Conservation (phyloP, 2,888 invertebrate genomes). For the Cosmopolites sordidus region DNA sequence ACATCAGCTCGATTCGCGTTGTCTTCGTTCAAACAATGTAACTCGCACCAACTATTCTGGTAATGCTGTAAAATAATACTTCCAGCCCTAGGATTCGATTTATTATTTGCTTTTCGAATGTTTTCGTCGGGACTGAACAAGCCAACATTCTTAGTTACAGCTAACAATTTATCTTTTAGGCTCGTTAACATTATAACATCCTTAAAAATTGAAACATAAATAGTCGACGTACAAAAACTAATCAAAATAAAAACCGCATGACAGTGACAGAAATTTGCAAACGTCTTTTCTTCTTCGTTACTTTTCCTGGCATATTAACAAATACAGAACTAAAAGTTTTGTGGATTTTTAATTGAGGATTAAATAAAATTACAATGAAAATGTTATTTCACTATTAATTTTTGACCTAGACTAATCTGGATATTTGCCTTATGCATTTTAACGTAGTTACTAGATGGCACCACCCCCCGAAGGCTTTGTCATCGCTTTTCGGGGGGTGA, state of each 20-base stretch:
- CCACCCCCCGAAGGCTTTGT: neutral
- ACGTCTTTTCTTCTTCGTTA: too few species aligned
- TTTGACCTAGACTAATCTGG: too few species aligned
- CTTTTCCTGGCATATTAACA: too few species aligned
- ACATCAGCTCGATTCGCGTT: conserved; percentile 62
- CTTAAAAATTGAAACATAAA: too few species aligned
- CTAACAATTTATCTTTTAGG: conserved; percentile 35
- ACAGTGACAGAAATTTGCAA: too few species aligned
- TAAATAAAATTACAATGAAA: too few species aligned
- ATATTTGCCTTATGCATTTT: neutral
- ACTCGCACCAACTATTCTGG: conserved; percentile 66
- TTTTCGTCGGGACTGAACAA: conserved; percentile 31
- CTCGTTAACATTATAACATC: neutral
- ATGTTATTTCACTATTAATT: too few species aligned
- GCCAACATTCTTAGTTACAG: conserved; percentile 36
- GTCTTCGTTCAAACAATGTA: conserved; percentile 64
- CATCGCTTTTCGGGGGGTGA: conserved; percentile 21
- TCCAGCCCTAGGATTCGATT: conserved; percentile 58
- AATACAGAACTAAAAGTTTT: too few species aligned
- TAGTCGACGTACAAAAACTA: too few species aligned
- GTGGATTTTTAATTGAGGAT: too few species aligned
- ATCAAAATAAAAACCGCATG: too few species aligned
- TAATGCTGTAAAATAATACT: conserved; percentile 65
- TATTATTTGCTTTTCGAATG: conserved; percentile 18
- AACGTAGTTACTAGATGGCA: neutral